These are phyloP conservation scores for Chloropsis cyanopogon DNA, from an alignment of 2,113 vertebrate species.

Conservation along the genomic window DNA sequence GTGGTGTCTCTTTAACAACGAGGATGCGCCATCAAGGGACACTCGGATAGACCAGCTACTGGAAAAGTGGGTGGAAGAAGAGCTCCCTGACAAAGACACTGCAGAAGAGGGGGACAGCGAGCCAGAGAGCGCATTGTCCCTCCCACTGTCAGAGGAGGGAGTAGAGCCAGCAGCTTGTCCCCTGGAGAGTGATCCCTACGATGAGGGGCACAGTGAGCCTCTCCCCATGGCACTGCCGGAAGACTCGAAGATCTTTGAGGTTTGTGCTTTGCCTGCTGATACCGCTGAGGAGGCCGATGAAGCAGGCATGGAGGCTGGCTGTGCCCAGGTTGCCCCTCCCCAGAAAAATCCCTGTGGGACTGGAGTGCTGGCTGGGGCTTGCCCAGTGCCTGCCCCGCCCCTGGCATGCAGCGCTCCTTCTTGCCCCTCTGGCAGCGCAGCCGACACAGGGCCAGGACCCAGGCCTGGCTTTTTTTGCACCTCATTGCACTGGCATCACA, in stretches of 20 bases:
- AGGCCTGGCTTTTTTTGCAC: not conserved
- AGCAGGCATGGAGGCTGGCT: too few relatives aligned
- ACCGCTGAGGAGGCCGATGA: rapidly evolving
- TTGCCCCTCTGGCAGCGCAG: not conserved
- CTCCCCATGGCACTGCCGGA: rapidly evolving
- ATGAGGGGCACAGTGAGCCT: not conserved
- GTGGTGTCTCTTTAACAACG: too few relatives aligned
- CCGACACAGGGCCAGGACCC: not conserved
- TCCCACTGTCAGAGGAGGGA: not conserved
- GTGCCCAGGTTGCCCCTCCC: rapidly evolving
- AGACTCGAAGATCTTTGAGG: rapidly evolving
- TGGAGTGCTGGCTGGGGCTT: rapidly evolving
- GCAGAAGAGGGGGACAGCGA: not conserved
- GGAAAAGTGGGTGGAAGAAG: not conserved
- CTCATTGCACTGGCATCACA: rapidly evolving
- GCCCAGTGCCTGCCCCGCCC: not conserved
- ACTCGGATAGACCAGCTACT: rapidly evolving
- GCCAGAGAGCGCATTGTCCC: rapidly evolving
- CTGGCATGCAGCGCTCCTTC: not conserved
- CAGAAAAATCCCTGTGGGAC: not conserved
- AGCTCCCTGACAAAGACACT: not conserved
- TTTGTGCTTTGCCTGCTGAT: rapidly evolving
- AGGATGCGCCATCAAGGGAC: not conserved
- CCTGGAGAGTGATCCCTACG: not conserved
- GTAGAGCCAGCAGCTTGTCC: not conserved